Percentiles rank a stretch among this genome's conserved stretches.
Conservation (phyloP, 2,797 vertebrate species). For the Myotis pilosus region DNA sequence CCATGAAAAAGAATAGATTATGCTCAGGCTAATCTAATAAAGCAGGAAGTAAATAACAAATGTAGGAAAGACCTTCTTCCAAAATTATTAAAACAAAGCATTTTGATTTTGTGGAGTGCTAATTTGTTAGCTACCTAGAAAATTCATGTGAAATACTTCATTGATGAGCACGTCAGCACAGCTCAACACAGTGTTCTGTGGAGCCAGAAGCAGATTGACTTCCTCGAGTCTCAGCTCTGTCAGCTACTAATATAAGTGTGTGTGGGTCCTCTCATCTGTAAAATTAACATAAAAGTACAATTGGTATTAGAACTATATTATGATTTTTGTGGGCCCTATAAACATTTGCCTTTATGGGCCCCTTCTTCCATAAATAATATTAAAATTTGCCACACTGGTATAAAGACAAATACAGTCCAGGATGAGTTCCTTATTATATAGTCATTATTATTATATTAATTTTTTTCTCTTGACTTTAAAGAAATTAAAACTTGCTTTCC, state of each 20-base stretch:
- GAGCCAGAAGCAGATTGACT: not conserved
- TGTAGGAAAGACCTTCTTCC: not conserved
- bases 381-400: not conserved
- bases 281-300: not conserved
- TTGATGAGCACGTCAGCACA: not conserved
- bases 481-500: not conserved
- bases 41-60: not conserved
- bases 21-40: not conserved
- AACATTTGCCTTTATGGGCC: not conserved
- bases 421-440: not conserved
- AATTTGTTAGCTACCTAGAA: not conserved
- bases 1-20: not conserved
- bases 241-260: not conserved
- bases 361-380: slow-evolving; percentile 30
- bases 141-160: not conserved
- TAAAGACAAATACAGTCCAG: not conserved
- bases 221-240: not conserved
- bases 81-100: slow-evolving; percentile 13
- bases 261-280: not conserved
- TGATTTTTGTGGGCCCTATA: not conserved
- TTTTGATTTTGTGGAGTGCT: not conserved
- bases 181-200: not conserved
- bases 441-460: not conserved
- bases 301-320: not conserved
- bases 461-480: slow-evolving; percentile 31